These are phyloP conservation scores for Molossus molossus DNA, from an alignment of 2,797 vertebrate species.

Conservation along the genomic window DNA sequence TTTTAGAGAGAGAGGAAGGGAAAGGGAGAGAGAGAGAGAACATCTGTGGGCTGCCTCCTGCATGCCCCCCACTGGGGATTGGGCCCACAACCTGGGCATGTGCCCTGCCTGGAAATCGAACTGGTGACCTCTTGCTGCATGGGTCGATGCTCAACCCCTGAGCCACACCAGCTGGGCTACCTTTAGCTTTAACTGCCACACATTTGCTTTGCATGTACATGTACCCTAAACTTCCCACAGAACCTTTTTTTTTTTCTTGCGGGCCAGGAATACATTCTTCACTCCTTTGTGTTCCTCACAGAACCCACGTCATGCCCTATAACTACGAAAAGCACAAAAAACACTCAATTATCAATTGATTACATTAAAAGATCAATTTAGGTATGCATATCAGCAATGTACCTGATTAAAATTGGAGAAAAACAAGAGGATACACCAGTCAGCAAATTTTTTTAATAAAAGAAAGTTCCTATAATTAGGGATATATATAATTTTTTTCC, in stretches of 20 bases:
- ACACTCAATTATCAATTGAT: conserved; percentile 62
- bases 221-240: neutral
- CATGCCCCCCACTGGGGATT: too few relatives aligned
- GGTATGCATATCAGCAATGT: neutral
- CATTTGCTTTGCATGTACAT: conserved; percentile 11
- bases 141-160: too few relatives aligned
- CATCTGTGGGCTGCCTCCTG: too few relatives aligned
- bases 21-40: too few relatives aligned
- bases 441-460: neutral
- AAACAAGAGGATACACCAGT: neutral
- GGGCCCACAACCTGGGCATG: too few relatives aligned
- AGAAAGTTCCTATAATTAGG: neutral
- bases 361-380: conserved; percentile 48
- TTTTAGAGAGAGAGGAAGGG: too few relatives aligned
- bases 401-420: conserved; percentile 48
- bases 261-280: neutral
- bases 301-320: neutral
- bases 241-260: conserved; percentile 16
- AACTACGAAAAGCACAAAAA: neutral
- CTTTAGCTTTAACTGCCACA: neutral
- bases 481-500: neutral
- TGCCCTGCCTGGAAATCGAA: too few relatives aligned
- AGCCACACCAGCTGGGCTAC: too few relatives aligned
- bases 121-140: too few relatives aligned
- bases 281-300: conserved; percentile 31